Percentiles rank a stretch among this genome's conserved stretches.
Conservation (phyloP, 2,113 vertebrate genomes). For the Phoenicopterus ruber region DNA sequence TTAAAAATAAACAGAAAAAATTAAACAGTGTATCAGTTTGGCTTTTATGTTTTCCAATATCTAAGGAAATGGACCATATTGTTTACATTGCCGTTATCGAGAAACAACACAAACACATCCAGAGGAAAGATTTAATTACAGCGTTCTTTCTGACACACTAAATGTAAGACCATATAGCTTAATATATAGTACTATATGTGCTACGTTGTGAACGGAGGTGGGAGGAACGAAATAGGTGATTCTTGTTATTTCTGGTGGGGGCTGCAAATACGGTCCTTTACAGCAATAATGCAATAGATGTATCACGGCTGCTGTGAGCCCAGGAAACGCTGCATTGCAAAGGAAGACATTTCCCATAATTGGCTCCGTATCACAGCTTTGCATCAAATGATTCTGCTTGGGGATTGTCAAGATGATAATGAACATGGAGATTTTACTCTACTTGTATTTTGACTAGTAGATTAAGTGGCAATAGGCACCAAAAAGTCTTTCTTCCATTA, state of each 20-base stretch:
- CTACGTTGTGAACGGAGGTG: background rate
- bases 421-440: slow-evolving; percentile 24
- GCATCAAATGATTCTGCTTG: background rate
- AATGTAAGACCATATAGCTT: background rate
- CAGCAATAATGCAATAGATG: background rate
- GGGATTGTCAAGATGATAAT: slow-evolving; percentile 7
- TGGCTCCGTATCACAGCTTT: background rate
- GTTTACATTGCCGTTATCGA: background rate
- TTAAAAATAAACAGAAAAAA: background rate
- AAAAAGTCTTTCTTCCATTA: background rate
- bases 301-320: background rate
- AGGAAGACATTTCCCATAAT: slow-evolving; percentile 21
- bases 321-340: background rate
- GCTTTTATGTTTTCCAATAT: background rate
- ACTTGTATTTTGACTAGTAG: slow-evolving; percentile 22
- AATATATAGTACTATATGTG: background rate
- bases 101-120: background rate
- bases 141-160: background rate
- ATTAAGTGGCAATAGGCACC: slow-evolving; percentile 13
- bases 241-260: background rate
- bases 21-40: background rate
- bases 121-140: background rate
- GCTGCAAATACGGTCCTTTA: background rate
- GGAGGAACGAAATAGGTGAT: background rate
- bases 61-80: background rate